Evolutionary conservation across 2,888 invertebrate species (phyloP).

Genomic region (Macrostomum cliftonense): DNA sequence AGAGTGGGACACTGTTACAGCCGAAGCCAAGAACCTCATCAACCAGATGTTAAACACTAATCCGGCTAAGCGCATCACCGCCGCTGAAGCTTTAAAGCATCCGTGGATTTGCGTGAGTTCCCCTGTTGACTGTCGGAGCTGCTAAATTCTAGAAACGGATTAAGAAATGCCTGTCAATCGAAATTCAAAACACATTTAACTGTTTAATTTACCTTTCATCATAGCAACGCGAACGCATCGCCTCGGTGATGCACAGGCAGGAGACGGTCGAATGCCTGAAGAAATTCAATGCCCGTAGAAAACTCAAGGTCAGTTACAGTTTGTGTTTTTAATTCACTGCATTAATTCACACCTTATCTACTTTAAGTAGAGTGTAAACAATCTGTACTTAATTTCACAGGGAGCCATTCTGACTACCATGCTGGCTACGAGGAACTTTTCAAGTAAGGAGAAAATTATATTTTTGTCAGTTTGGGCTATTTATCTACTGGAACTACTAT

Average conservation of each 20-base stretch:
- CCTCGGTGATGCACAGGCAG: slow-evolving; percentile 94
- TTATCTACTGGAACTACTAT: no score
- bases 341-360: no score
- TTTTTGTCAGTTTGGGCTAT: background rate
- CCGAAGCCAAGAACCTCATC: slow-evolving; percentile 96
- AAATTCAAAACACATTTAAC: no score
- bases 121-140: no score
- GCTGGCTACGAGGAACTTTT: slow-evolving; percentile 97
- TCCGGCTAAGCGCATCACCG: slow-evolving; percentile 91
- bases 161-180: no score
- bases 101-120: slow-evolving; percentile 96
- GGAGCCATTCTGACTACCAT: slow-evolving; percentile 98
- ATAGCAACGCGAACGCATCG: slow-evolving; percentile 93
- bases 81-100: slow-evolving; percentile 91
- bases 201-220: no score
- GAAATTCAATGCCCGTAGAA: slow-evolving; percentile 99
- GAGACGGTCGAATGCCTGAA: slow-evolving; percentile 99
- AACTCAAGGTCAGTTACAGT: slow-evolving; percentile 68
- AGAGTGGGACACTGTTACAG: slow-evolving; percentile 99
- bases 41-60: slow-evolving; percentile 98
- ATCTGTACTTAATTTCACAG: no score
- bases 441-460: slow-evolving; percentile 49
- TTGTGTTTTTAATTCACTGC: no score
- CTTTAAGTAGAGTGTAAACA: no score
- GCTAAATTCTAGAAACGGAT: no score